Base-by-base conservation (phyloP, 1,140 invertebrate species). In the Brachionus koreanus region DNA sequence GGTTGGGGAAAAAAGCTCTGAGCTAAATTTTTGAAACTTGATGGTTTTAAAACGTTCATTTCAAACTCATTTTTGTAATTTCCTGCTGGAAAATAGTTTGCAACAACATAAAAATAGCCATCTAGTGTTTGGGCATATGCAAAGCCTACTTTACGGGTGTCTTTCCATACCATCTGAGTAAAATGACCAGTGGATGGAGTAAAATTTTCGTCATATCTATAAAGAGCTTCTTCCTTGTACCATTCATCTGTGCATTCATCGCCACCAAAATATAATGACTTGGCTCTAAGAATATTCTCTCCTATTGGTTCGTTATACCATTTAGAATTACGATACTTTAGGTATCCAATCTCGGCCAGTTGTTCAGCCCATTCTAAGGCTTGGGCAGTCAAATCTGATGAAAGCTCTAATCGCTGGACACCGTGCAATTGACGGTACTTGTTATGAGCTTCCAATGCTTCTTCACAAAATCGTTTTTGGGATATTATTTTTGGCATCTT, bases 311-410 rank as follows among this genome's bases (percentile, higher is more conserved):
- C 49, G 23, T 57, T 69, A 1, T 76, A 46, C 19, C 42, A 35
- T 19, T 13, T 49, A 16, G 49, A n/a, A 52, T 82, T 76, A 3
- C 93, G 91, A 85, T 94, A 93, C 84, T 93, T 90, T 86, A 93
- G 89, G 85, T 87, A 90, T 83, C 93, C 92, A 87, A 87, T 92
- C 83, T 89, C 90, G 49, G 91, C 91, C 83, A 92, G 85, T 77
- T 90, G 88, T 83, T 92, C 92, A 19, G 93, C 93, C 94, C 94
- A 93, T 88, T 95, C 92, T 87, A 94, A 91, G 84, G 93, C 91
- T 87, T 87, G 1, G 86, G 89, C 49, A 87, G 89, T 88, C 89
- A 93, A 92, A 88, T 93, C 90, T 88, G 92, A 90, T 85, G 90
- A 91, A 29, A 95, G 85, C 87, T 91, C 90, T 74, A 95, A 85